Evolutionary conservation across 2,797 vertebrate species (phyloP), one percentile per base, ranked within the genome.

Genomic region (Coregonus suidteri): DNA sequence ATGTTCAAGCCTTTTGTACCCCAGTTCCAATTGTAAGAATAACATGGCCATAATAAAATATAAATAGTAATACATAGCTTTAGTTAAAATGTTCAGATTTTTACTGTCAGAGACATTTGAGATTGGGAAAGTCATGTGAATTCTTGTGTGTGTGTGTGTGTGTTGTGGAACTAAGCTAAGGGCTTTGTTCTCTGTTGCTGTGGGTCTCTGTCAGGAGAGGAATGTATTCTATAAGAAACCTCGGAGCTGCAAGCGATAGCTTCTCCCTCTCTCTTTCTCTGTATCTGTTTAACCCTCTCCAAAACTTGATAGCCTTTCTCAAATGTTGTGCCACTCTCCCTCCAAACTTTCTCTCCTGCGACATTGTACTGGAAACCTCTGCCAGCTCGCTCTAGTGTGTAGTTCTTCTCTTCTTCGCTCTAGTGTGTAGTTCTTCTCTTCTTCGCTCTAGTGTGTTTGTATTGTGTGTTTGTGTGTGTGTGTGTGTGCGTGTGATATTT

Each of bases 241-340:
- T 79, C 79, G 41, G 78, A 34, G 71, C 81, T 71, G 72, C 78
- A 81, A 53, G 74, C 51, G 54, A 62, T 31, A 51, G 51, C 9
- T 74, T 84, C 73, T 67, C 77, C 30, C 75, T 83, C 77, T 76
- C 84, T 20, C 77, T 72, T 75, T 71, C 25, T 74, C 81, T 80
- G 59, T 68, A 77, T 37, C 76, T 83, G 78, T 79, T 25, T 25
- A 25, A 25, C 25, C 25, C 25, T 25, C 25, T 25, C 70, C 71
- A 67, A 84, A 89, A 88, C 90, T 91, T 86, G 87, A 93, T 92
- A 90, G 93, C 93, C 93, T 95, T 92, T 91, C 85, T 91, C 86
- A 87, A 52, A 92, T 87, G 90, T 81, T 34, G 92, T 93, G 93
- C 92, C 93, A 94, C 92, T 80, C 81, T 80, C 81, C 35, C 78